Base-by-base conservation (phyloP, 2,888 invertebrate genomes). In the Omphaloscelis lunosa region DNA sequence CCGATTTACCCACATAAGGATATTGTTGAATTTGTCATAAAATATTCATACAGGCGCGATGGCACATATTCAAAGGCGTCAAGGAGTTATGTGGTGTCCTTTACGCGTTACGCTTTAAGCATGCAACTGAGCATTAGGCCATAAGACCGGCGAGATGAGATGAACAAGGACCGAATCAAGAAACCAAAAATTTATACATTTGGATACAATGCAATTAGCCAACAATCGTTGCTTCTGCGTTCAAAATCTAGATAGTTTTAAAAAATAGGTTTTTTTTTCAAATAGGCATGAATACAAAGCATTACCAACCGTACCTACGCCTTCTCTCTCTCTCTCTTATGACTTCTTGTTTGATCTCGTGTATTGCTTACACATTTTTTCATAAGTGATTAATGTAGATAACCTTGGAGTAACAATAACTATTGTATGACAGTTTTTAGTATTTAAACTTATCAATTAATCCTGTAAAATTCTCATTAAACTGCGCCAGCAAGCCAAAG, bases 41-140 rank as follows among this genome's bases (percentile, higher is more conserved):
- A 67, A 72, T 86, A 88, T 88, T 79, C 76, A 80, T 58, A 67
- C 72, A 53, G 12, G 63, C 56, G 66, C 65, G 75, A 75, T 77
- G 81, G 72, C 78, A 80, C 72, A 79, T 68, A 77, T 71, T 83
- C 65, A 76, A 78, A 76, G 75, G 75, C 78, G 72, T 75, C 79
- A 81, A 83, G 74, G 85, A 86, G 83, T 70, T 79, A 58, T 74
- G 45, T 86, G 80, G 78, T 84, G 90, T 86, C 90, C 89, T 90
- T 86, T 87, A 83, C 71, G 80, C 71, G 78, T 73, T 84, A 89
- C 91, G 90, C 85, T 79, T 79, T 39, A 73, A 72, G 89, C 86
- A 91, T 89, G 88, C 88, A 83, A 88, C 86, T 84, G 75, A 84
- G 63, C 45, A 67, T 29, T 53, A 48, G 82, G 89, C 90, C 77